A percentile compares a stretch with the other conserved stretches of the same genome.
These are phyloP conservation scores for Aphaenogaster rudis DNA, from an alignment of 1,140 invertebrate genomes.

Conservation along the genomic window DNA sequence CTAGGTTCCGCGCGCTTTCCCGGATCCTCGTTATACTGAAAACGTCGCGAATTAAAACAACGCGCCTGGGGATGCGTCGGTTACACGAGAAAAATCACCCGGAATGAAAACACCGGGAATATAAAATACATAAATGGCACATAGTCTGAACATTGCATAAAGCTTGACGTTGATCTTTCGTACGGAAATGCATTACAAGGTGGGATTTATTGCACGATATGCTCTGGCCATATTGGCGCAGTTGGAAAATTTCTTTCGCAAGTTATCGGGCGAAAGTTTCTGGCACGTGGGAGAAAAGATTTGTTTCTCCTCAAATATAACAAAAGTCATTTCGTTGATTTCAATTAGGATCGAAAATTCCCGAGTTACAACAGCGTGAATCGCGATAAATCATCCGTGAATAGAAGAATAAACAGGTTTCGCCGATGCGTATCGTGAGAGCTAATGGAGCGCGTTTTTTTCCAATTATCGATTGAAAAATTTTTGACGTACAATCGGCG, in stretches of 20 bases:
- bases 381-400: conserved; percentile 47
- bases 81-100: conserved; percentile 35
- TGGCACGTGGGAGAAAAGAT: background rate
- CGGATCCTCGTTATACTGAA: conserved; percentile 51
- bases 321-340: conserved; percentile 29
- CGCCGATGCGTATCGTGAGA: conserved; percentile 30
- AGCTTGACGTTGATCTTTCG: conserved; percentile 1
- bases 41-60: conserved; percentile 62
- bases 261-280: background rate
- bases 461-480: conserved; percentile 57
- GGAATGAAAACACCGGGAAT: conserved; percentile 26
- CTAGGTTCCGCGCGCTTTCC: background rate
- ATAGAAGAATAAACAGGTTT: conserved; percentile 46
- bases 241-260: background rate
- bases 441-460: conserved; percentile 57
- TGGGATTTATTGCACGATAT: background rate
- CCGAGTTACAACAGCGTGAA: conserved; percentile 6
- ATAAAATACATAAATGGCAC: conserved; percentile 42
- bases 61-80: conserved; percentile 34
- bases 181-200: background rate
- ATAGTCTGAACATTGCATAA: background rate
- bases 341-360: conserved; percentile 35
- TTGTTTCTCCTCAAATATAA: background rate
- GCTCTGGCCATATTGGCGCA: background rate
- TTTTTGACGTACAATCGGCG: conserved; percentile 49